These are phyloP conservation scores for Ramphastos sulfuratus DNA, from an alignment of 2,113 vertebrate species.

Conservation along the genomic window DNA sequence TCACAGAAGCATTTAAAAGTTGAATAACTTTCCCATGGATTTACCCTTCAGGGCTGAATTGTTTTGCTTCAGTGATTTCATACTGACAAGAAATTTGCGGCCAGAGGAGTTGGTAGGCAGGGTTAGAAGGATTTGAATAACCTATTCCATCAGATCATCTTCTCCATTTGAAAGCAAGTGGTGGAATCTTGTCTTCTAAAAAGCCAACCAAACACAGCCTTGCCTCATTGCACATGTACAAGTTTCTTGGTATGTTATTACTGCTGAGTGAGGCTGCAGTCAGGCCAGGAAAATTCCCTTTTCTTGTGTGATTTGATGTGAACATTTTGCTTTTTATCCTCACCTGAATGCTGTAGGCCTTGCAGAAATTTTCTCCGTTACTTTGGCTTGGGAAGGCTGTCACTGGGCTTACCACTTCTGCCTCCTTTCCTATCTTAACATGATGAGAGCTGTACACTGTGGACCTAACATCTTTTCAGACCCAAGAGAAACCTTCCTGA, in stretches of 20 bases:
- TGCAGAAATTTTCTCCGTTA: background rate
- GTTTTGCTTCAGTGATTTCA: background rate
- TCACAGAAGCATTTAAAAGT: background rate
- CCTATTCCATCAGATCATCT: background rate
- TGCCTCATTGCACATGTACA: background rate
- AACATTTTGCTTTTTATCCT: background rate
- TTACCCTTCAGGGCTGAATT: background rate
- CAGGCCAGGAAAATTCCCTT: background rate
- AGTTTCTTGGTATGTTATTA: background rate
- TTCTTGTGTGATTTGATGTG: background rate
- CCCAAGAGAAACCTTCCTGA: background rate
- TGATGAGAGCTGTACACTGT: background rate
- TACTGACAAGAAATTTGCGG: background rate
- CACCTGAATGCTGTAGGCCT: background rate
- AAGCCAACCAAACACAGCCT: background rate
- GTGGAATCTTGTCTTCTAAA: background rate
- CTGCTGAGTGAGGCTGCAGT: background rate
- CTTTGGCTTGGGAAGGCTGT: background rate
- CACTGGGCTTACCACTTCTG: background rate
- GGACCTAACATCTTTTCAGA: background rate
- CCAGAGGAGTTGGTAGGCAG: background rate
- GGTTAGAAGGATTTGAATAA: background rate
- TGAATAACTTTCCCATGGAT: slow-evolving; percentile 34
- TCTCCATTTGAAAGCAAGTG: background rate
- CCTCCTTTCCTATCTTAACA: background rate